These are phyloP conservation scores for Ailurus styani DNA, from an alignment of 2,113 vertebrate genomes.

Conservation along the genomic window DNA sequence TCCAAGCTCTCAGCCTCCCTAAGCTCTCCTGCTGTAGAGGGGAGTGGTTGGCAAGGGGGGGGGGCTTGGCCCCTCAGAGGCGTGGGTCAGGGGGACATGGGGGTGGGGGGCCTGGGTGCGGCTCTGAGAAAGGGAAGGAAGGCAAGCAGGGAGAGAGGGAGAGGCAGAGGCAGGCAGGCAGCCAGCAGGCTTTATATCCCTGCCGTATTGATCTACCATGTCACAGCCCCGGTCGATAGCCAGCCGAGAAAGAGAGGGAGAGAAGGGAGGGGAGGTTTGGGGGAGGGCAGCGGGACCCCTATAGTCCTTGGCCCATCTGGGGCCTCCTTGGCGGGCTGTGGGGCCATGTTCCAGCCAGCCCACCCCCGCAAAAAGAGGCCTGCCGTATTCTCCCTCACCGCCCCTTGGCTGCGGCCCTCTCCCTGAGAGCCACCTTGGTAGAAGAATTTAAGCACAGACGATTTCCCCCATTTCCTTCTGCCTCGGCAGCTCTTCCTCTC, in stretches of 20 bases:
- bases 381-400: neutral
- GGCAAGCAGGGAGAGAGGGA: constrained; percentile 49
- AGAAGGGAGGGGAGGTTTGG: constrained; percentile 73
- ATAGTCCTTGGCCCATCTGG: constrained; percentile 58
- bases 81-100: constrained; percentile 30
- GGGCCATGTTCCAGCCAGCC: neutral
- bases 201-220: constrained; percentile 79
- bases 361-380: neutral
- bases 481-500: neutral
- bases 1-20: constrained; percentile 68
- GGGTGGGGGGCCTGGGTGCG: constrained; percentile 51
- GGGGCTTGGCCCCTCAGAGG: constrained; percentile 36
- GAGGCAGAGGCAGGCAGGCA: constrained; percentile 71
- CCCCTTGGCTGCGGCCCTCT: neutral
- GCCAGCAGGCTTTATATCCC: constrained; percentile 77
- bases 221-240: constrained; percentile 78
- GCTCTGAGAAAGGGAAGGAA: constrained; percentile 58
- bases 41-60: neutral
- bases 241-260: constrained; percentile 69
- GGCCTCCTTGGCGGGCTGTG: constrained; percentile 19
- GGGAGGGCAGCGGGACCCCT: constrained; percentile 74
- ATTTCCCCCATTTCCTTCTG: neutral
- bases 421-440: neutral
- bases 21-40: constrained; percentile 42
- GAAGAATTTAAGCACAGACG: neutral